Evolutionary conservation across 2,888 invertebrate species (phyloP).

Genomic region (Aelia acuminata): DNA sequence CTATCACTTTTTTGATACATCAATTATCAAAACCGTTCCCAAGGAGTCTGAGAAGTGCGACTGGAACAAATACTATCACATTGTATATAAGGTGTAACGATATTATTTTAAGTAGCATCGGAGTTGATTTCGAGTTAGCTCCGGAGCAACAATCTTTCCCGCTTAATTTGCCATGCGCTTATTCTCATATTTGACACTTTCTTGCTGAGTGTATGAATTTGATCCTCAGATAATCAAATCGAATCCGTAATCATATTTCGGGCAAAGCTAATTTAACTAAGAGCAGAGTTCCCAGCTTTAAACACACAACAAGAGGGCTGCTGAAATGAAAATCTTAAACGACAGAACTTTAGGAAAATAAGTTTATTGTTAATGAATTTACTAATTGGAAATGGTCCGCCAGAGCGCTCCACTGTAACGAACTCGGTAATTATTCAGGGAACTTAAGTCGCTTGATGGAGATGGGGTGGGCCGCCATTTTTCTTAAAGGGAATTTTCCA

Average conservation of each 20-base stretch:
- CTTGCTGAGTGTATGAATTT: not conserved
- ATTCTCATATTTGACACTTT: too few relatives aligned
- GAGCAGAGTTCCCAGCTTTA: not conserved
- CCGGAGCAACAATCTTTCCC: too few relatives aligned
- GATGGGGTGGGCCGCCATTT: not conserved
- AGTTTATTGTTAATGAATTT: slow-evolving; percentile 22
- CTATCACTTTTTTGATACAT: too few relatives aligned
- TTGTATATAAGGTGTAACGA: too few relatives aligned
- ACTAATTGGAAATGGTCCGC: slow-evolving; percentile 14
- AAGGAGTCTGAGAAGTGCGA: too few relatives aligned
- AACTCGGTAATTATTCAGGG: not conserved
- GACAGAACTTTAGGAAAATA: not conserved
- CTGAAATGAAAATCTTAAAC: slow-evolving; percentile 21
- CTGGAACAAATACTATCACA: too few relatives aligned
- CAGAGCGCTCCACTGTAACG: not conserved
- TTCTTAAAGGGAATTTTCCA: not conserved
- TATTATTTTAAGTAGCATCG: too few relatives aligned
- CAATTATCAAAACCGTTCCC: too few relatives aligned
- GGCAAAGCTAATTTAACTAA: not conserved
- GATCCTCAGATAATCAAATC: not conserved
- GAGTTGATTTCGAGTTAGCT: too few relatives aligned
- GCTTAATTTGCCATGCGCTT: too few relatives aligned
- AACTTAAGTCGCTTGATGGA: not conserved
- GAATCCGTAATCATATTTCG: not conserved
- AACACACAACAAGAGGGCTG: not conserved